Percentiles rank a stretch among this genome's conserved stretches.
Evolutionary conservation across 2,797 vertebrate genomes (phyloP).

Genomic region (Siniperca scherzeri): DNA sequence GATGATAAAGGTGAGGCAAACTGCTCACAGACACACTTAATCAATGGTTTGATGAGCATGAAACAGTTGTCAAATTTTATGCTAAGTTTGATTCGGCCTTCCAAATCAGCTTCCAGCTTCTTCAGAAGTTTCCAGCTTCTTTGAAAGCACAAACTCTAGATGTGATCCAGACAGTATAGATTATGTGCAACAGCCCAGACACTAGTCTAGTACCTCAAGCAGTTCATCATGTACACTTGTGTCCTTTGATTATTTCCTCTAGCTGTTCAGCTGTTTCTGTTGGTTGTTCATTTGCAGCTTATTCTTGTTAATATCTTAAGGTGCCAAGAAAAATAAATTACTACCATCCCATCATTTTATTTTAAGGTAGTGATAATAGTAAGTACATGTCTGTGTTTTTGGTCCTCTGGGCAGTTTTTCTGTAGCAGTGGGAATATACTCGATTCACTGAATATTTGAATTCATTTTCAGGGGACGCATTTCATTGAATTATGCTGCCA

Average conservation of each 20-base stretch:
- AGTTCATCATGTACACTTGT: background rate
- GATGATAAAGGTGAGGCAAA: slow-evolving; percentile 15
- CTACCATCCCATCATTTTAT: slow-evolving; percentile 12
- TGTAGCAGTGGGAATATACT: background rate
- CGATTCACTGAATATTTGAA: slow-evolving; percentile 15
- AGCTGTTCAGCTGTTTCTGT: background rate
- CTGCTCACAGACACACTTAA: background rate
- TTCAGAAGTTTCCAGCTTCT: slow-evolving; percentile 4
- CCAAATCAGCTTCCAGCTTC: background rate
- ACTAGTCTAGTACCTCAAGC: background rate
- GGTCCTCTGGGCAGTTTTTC: slow-evolving; percentile 24
- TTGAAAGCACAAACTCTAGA: slow-evolving; percentile 20
- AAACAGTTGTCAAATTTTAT: background rate
- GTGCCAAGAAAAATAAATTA: slow-evolving; percentile 16
- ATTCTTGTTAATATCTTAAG: slow-evolving; percentile 21
- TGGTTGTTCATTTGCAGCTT: slow-evolving; percentile 21
- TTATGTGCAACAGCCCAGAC: slow-evolving; percentile 6
- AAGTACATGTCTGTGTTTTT: background rate
- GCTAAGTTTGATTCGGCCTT: background rate
- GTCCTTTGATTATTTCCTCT: slow-evolving; percentile 4
- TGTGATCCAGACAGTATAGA: background rate
- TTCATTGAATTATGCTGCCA: slow-evolving; percentile 98
- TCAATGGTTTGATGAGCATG: background rate
- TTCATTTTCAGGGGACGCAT: slow-evolving; percentile 90
- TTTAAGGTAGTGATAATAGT: background rate